phyloP scores from a whole-genome alignment of 2,888 invertebrate genomes.

The Timema podura region DNA sequence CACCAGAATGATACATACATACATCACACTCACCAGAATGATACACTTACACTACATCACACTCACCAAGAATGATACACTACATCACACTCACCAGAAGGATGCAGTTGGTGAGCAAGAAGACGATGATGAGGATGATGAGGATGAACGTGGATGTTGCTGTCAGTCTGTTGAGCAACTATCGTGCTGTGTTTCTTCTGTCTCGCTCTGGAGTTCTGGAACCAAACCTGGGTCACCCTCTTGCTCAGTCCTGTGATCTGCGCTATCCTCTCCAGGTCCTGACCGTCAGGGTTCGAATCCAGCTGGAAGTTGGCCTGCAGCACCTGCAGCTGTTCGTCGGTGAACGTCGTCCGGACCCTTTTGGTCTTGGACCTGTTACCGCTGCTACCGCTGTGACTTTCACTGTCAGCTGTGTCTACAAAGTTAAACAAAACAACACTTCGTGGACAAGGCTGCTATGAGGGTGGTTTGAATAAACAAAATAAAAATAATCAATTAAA shows the following conservation, averaged over 20 bases:
- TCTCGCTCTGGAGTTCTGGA: slow-evolving; percentile 91
- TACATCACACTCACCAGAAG: too few species aligned
- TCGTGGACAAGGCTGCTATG: too few species aligned
- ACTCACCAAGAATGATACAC: too few species aligned
- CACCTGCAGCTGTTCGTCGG: slow-evolving; percentile 95
- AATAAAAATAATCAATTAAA: too few species aligned
- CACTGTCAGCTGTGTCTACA: slow-evolving; percentile 46
- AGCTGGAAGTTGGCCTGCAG: slow-evolving; percentile 96
- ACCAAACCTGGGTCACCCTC: slow-evolving; percentile 94
- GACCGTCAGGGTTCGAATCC: slow-evolving; percentile 97
- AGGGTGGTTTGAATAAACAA: too few species aligned
- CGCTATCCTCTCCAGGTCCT: slow-evolving; percentile 95
- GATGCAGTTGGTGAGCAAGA: too few species aligned
- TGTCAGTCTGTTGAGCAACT: too few species aligned
- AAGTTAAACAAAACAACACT: not conserved
- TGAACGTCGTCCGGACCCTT: slow-evolving; percentile 95
- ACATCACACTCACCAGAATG: too few species aligned
- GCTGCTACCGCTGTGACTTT: slow-evolving; percentile 85
- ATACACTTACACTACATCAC: too few species aligned
- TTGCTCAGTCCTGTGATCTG: slow-evolving; percentile 95
- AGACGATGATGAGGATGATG: too few species aligned
- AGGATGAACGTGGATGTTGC: too few species aligned
- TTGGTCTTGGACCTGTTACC: slow-evolving; percentile 91
- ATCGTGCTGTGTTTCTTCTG: slow-evolving; percentile 76
- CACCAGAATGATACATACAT: too few species aligned